Evolutionary conservation across 2,113 vertebrate genomes (phyloP), one percentile per base, ranked within the genome.

Genomic region (Amphiprion ocellaris): DNA sequence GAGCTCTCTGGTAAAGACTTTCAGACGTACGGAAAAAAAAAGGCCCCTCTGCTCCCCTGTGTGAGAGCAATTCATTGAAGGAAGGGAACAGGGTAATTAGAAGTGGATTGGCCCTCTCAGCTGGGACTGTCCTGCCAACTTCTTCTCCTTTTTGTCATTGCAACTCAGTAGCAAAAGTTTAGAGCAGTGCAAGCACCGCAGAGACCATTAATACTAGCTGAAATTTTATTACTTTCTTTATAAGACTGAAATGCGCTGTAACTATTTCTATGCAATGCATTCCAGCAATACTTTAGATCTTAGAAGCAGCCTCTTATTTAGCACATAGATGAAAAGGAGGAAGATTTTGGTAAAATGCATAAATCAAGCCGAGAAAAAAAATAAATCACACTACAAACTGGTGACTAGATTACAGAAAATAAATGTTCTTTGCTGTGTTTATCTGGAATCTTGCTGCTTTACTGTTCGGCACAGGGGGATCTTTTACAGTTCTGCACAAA

Each of bases 101-200:
- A 73, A 64, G 64, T 78, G 76, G 74, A 85, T 60, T 62, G 85
- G 65, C 14, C 62, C 26, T 53, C 84, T 81, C 75, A 79, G 62
- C 58, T 69, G 87, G 85, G 86, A 89, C 66, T n/a, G 85, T 80
- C 79, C 73, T 63, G 77, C 77, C 80, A 74, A 81, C 69, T 68
- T 69, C 47, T 60, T 49, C 73, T 74, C 30, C 33, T 37, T 74
- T 73, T 68, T 74, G 71, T 75, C 74, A 68, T 21, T 47, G 54
- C 26, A 47, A 54, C 21, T 0, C 1, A 49, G 46, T 1, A 44
- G 69, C 44, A 46, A 68, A 87, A 73, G 78, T 85, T 87, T 88
- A 11, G n/a, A 79, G 61, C 62, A 56, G 52, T 0, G 65, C 71
- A 74, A 77, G 82, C 69, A 71, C 53, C 58, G 62, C 2, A 1